Evolutionary conservation across 2,113 vertebrate genomes (phyloP).

Genomic region (Dicaeum eximium): DNA sequence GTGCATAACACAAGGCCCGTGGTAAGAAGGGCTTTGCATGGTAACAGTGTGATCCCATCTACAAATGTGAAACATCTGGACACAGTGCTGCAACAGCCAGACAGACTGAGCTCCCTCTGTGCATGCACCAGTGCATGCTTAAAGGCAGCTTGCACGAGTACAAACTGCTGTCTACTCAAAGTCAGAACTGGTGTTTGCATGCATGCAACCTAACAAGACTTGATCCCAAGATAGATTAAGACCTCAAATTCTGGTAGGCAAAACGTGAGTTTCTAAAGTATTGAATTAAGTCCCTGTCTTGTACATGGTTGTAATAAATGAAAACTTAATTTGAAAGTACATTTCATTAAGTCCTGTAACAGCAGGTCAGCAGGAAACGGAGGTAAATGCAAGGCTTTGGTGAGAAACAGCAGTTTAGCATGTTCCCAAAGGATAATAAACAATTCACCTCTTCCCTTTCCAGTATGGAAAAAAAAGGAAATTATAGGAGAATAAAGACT

Average conservation of each 20-base stretch:
- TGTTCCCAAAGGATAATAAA: constrained; percentile 54
- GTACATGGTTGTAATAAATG: background rate
- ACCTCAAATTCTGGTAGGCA: background rate
- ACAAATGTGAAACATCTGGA: background rate
- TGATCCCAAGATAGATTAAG: background rate
- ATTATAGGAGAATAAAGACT: constrained; percentile 58
- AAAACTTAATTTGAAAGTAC: background rate
- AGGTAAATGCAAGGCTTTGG: constrained; percentile 8
- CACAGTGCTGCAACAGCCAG: background rate
- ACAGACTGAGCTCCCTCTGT: background rate
- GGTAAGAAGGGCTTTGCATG: background rate
- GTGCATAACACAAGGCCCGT: accelerated
- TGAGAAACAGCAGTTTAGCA: constrained; percentile 37
- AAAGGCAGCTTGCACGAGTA: background rate
- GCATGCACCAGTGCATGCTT: accelerated
- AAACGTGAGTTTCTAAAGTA: background rate
- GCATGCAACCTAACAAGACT: background rate
- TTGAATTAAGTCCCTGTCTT: background rate
- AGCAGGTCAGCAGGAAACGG: constrained; percentile 5
- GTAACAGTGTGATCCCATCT: background rate
- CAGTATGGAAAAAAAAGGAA: constrained; percentile 48
- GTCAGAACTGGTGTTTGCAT: background rate
- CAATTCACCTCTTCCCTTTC: constrained; percentile 61
- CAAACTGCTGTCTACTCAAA: background rate
- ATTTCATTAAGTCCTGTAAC: background rate